These are phyloP conservation scores for Athalia cordata DNA, from an alignment of 2,888 invertebrate species.

Conservation along the genomic window DNA sequence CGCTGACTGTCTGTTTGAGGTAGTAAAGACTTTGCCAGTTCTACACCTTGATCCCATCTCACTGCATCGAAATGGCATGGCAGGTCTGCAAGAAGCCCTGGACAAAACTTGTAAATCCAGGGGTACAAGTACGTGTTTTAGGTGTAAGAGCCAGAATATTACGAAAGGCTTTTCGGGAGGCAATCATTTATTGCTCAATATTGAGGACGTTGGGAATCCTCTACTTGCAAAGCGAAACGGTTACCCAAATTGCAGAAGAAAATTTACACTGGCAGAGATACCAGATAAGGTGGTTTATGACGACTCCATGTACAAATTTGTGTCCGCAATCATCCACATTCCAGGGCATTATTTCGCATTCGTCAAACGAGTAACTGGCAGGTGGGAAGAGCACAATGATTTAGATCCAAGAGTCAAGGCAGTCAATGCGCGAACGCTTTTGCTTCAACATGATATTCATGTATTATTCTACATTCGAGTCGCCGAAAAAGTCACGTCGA, in stretches of 20 bases:
- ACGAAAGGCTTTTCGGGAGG: constrained; percentile 41
- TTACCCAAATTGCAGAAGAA: constrained; percentile 38
- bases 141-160: constrained; percentile 36
- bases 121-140: constrained; percentile 18
- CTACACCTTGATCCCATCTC: constrained; percentile 14
- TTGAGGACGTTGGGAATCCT: constrained; percentile 29
- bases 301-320: constrained; percentile 23
- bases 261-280: constrained; percentile 46
- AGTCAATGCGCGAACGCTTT: constrained; percentile 23
- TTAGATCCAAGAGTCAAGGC: not conserved
- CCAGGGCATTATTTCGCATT: constrained; percentile 44
- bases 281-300: constrained; percentile 29
- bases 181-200: constrained; percentile 44
- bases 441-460: constrained; percentile 38
- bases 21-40: constrained; percentile 18
- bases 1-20: constrained; percentile 3
- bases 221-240: constrained; percentile 26
- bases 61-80: constrained; percentile 14
- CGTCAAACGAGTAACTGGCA: constrained; percentile 39
- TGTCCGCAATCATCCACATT: constrained; percentile 42
- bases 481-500: not conserved
- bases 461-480: constrained; percentile 43
- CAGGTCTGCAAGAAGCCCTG: constrained; percentile 37
- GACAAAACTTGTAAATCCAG: constrained; percentile 4
- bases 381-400: constrained; percentile 47